Evolutionary conservation across 2,888 invertebrate genomes (phyloP).

Genomic region (Chrysomela aeneicollis): DNA sequence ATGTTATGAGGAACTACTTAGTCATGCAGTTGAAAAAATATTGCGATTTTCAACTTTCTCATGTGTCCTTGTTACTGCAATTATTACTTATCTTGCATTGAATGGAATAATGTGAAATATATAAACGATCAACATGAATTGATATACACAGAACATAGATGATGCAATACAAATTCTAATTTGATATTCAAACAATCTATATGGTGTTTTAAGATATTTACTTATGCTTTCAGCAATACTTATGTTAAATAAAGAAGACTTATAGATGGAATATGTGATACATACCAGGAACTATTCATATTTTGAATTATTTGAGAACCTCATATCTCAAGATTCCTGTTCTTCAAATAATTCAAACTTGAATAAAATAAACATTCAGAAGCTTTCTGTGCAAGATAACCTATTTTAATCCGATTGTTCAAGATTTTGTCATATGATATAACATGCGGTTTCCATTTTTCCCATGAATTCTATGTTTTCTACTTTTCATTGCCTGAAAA

Average conservation of each 20-base stretch:
- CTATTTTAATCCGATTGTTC: too few species aligned
- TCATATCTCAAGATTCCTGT: too few species aligned
- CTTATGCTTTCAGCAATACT: too few species aligned
- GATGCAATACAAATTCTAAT: slow-evolving; percentile 8
- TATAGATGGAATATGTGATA: neutral
- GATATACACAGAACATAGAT: slow-evolving; percentile 10
- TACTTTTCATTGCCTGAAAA: too few species aligned
- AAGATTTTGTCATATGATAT: too few species aligned
- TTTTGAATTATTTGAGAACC: too few species aligned
- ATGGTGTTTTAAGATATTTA: neutral
- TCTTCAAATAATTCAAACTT: too few species aligned
- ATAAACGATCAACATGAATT: slow-evolving; percentile 2
- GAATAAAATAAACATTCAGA: too few species aligned
- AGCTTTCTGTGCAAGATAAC: too few species aligned
- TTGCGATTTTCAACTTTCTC: slow-evolving; percentile 19
- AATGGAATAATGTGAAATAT: slow-evolving; percentile 9
- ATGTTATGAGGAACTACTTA: neutral
- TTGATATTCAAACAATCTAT: slow-evolving; percentile 4
- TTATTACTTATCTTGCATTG: slow-evolving; percentile 6
- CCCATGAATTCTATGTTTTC: too few species aligned
- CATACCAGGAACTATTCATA: too few species aligned
- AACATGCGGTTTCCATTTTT: too few species aligned
- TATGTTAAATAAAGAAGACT: neutral
- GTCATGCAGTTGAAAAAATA: slow-evolving; percentile 6
- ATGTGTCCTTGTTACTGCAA: slow-evolving; percentile 8